Conservation (phyloP, 2,888 invertebrate genomes). For the Tupiocoris notatus region DNA sequence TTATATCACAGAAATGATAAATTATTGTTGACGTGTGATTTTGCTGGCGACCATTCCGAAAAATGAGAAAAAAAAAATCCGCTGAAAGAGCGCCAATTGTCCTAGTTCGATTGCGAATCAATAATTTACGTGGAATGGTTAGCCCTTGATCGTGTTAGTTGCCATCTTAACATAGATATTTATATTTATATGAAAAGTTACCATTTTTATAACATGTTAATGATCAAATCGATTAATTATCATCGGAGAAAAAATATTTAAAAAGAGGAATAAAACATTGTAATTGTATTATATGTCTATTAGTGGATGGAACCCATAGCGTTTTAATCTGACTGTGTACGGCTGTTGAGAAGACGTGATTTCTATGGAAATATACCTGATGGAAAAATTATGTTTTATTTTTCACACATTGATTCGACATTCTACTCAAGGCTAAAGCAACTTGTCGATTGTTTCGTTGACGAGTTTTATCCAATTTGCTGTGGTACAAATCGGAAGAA, state of each 20-base stretch:
- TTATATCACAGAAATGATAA: constrained; percentile 20
- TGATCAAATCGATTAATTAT: neutral
- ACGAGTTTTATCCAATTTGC: too few species aligned
- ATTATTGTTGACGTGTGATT: constrained; percentile 34
- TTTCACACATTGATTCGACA: neutral
- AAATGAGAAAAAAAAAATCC: neutral
- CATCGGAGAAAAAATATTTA: neutral
- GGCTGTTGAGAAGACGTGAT: constrained; percentile 39
- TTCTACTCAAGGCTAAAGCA: too few species aligned
- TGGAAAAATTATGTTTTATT: constrained; percentile 16
- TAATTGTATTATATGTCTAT: constrained; percentile 39
- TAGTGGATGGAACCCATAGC: constrained; percentile 33
- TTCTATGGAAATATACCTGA: constrained; percentile 35
- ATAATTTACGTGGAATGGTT: neutral
- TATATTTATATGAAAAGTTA: constrained; percentile 41
- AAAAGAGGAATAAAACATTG: neutral
- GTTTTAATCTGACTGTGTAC: constrained; percentile 40
- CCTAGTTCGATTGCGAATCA: neutral
- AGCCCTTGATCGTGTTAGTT: constrained; percentile 37
- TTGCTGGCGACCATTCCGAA: constrained; percentile 25
- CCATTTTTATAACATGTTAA: constrained; percentile 40
- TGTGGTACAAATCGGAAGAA: too few species aligned
- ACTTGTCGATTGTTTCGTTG: too few species aligned
- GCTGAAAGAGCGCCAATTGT: constrained; percentile 24
- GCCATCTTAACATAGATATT: constrained; percentile 39